A percentile compares a stretch with the other conserved stretches of the same genome.
Evolutionary conservation across 1,140 invertebrate species (phyloP).

Genomic region (Elymnias hypermnestra): DNA sequence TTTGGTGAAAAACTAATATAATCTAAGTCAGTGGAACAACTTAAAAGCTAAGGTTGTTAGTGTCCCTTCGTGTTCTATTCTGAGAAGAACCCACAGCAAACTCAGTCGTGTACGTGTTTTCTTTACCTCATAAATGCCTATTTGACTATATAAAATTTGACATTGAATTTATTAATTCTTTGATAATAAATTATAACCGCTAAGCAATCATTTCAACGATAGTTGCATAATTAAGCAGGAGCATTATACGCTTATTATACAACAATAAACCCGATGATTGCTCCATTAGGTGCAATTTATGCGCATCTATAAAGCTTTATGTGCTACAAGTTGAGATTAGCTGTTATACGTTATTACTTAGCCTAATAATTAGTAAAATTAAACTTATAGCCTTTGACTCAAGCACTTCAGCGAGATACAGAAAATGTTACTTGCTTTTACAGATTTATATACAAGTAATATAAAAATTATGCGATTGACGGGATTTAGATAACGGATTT

Average conservation of each 20-base stretch:
- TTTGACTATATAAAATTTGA: too few species aligned
- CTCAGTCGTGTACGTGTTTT: too few species aligned
- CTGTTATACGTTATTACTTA: slow-evolving; percentile 1
- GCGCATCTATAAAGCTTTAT: slow-evolving; percentile 18
- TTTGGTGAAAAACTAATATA: too few species aligned
- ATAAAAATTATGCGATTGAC: not conserved
- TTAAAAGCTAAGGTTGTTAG: too few species aligned
- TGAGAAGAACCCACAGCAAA: too few species aligned
- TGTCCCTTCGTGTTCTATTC: too few species aligned
- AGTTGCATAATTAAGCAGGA: slow-evolving; percentile 17
- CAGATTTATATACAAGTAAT: not conserved
- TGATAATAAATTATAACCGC: not conserved
- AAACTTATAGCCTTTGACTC: not conserved
- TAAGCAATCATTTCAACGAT: slow-evolving; percentile 1
- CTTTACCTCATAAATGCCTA: too few species aligned
- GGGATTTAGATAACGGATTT: too few species aligned
- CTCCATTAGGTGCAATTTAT: slow-evolving; percentile 18
- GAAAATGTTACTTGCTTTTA: too few species aligned
- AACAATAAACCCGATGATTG: slow-evolving; percentile 19
- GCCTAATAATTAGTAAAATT: slow-evolving; percentile 4
- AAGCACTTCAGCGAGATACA: not conserved
- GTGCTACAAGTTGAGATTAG: slow-evolving; percentile 18
- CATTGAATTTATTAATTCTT: too few species aligned
- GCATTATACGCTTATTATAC: slow-evolving; percentile 12
- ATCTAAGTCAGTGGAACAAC: too few species aligned